A percentile compares a stretch with the other conserved stretches of the same genome.
Evolutionary conservation across 2,113 vertebrate genomes (phyloP).

Genomic region (Paralichthys olivaceus): DNA sequence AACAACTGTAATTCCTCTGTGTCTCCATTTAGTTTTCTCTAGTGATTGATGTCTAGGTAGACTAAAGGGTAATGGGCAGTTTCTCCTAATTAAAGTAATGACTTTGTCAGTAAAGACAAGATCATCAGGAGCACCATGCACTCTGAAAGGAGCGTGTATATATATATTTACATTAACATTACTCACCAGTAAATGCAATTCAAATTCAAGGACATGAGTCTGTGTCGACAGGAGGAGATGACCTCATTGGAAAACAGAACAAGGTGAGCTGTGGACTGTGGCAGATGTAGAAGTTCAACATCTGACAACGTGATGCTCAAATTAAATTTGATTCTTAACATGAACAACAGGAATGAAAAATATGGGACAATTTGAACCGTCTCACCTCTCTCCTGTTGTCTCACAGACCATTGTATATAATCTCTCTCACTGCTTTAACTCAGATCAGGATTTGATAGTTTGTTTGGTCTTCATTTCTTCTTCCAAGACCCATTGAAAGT

Average conservation of each 20-base stretch:
- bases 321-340: not conserved
- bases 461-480: conserved; percentile 8
- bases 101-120: conserved; percentile 8
- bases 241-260: not conserved
- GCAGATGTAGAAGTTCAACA: not conserved
- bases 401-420: not conserved
- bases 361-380: conserved; percentile 5
- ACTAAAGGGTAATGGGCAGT: conserved; percentile 6
- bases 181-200: not conserved
- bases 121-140: not conserved
- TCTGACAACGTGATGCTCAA: not conserved
- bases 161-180: not conserved
- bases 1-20: not conserved
- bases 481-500: conserved; percentile 50
- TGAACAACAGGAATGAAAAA: conserved; percentile 21
- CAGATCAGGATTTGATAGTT: conserved; percentile 30
- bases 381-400: conserved; percentile 14
- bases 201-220: not conserved
- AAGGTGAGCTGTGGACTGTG: not conserved
- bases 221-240: not conserved
- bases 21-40: not conserved
- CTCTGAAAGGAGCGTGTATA: not conserved
- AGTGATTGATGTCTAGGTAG: conserved; percentile 2
- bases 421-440: conserved; percentile 14
- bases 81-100: conserved; percentile 13